Conservation (phyloP, 1,140 invertebrate genomes). For the Lepidurus packardi region DNA sequence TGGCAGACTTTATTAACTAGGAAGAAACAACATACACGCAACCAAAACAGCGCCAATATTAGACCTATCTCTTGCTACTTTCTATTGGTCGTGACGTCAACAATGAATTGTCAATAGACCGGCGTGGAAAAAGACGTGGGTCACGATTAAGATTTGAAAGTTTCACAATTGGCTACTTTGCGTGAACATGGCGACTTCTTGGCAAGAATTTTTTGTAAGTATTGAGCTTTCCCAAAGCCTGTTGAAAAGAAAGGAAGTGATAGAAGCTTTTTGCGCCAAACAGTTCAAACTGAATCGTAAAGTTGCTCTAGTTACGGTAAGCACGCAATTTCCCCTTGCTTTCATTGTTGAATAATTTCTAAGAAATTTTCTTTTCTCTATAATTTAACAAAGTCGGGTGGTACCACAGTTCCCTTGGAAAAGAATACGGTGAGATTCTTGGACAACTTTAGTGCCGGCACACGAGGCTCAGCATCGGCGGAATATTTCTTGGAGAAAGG, state of each 20-base stretch:
- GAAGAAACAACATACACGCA: too few relatives aligned
- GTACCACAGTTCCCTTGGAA: conserved; percentile 92
- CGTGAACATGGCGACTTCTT: conserved; percentile 51
- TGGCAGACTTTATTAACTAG: too few relatives aligned
- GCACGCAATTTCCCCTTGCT: conserved; percentile 39
- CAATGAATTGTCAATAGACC: too few relatives aligned
- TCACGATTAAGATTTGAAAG: too few relatives aligned
- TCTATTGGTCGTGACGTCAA: too few relatives aligned
- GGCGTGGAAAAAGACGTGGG: too few relatives aligned
- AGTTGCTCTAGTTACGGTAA: conserved; percentile 67
- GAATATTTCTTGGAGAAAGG: conserved; percentile 84
- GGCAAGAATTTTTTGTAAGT: conserved; percentile 74
- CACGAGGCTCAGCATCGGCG: conserved; percentile 83
- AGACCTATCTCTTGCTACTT: too few relatives aligned
- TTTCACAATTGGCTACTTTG: neutral
- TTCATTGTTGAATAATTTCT: conserved; percentile 33
- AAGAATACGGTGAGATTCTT: conserved; percentile 95
- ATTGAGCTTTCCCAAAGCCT: conserved; percentile 65
- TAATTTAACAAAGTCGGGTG: conserved; percentile 68
- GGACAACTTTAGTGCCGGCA: conserved; percentile 97
- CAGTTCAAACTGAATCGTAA: conserved; percentile 59
- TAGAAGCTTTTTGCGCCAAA: conserved; percentile 61
- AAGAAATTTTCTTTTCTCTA: conserved; percentile 33
- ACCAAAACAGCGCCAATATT: too few relatives aligned
- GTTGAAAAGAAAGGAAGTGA: conserved; percentile 61